phyloP scores from a whole-genome alignment of 2,113 vertebrate genomes.

The Apodemus speciosus region DNA sequence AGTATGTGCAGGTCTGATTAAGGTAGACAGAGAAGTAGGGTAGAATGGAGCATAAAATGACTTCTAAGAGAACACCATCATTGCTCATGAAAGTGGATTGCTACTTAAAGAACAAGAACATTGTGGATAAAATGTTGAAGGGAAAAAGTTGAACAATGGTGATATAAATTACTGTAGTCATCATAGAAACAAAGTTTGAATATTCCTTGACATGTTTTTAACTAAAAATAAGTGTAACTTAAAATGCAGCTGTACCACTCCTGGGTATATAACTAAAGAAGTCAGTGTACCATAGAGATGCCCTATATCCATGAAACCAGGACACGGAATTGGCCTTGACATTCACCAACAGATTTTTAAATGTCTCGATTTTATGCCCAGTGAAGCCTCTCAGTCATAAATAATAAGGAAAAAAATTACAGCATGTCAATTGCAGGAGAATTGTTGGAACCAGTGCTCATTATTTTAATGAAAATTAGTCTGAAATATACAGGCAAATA shows the following conservation, averaged over 20 bases:
- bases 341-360: neutral
- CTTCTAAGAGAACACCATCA: neutral
- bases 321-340: neutral
- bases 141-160: neutral
- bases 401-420: neutral
- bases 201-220: neutral
- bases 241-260: neutral
- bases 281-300: neutral
- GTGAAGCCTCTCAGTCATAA: neutral
- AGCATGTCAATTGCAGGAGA: neutral
- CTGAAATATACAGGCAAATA: neutral
- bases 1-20: too few relatives aligned
- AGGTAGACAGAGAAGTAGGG: too few relatives aligned
- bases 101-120: neutral
- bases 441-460: neutral
- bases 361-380: neutral
- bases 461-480: neutral
- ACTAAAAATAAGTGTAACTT: neutral
- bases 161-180: neutral
- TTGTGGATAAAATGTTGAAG: neutral
- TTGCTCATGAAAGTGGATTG: neutral
- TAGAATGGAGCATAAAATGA: neutral
- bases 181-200: neutral
- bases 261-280: neutral
- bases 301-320: neutral